phyloP scores from a whole-genome alignment of 2,797 vertebrate species.

The Dicrostonyx torquatus region DNA sequence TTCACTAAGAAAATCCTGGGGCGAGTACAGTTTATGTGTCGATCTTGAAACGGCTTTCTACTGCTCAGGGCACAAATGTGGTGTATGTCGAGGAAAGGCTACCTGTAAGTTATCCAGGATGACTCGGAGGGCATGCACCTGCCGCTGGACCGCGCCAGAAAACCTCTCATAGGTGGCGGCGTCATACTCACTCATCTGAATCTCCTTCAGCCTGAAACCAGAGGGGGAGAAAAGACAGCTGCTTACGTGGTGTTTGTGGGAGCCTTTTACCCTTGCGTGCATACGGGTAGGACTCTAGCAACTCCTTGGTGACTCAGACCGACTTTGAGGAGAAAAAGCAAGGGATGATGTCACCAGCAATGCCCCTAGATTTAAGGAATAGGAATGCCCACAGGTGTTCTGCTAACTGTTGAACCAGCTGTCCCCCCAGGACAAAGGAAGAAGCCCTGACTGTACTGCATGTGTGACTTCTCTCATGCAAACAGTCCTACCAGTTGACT shows the following conservation, averaged over 20 bases:
- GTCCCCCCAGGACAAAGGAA: not conserved
- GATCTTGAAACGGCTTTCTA: not conserved
- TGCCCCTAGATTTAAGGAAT: slow-evolving; percentile 52
- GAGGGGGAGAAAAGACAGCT: not conserved
- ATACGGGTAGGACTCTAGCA: not conserved
- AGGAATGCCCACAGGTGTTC: not conserved
- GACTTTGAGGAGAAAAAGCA: not conserved
- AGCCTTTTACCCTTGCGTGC: not conserved
- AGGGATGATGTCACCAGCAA: not conserved
- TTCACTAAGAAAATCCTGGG: not conserved
- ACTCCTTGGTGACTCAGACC: not conserved
- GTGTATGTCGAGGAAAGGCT: slow-evolving; percentile 30
- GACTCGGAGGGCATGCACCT: slow-evolving; percentile 95
- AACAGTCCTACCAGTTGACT: not conserved
- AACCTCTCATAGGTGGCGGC: slow-evolving; percentile 93
- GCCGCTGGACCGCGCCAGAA: slow-evolving; percentile 93
- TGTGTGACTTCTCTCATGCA: not conserved
- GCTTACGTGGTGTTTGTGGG: not conserved
- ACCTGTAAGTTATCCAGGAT: slow-evolving; percentile 98
- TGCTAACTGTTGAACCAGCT: not conserved
- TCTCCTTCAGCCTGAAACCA: slow-evolving; percentile 92
- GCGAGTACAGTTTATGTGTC: not conserved
- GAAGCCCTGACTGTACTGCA: not conserved
- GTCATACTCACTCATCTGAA: slow-evolving; percentile 97
- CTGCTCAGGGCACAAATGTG: not conserved